phyloP scores from a whole-genome alignment of 2,797 vertebrate species.

The Centropyge bicolor region DNA sequence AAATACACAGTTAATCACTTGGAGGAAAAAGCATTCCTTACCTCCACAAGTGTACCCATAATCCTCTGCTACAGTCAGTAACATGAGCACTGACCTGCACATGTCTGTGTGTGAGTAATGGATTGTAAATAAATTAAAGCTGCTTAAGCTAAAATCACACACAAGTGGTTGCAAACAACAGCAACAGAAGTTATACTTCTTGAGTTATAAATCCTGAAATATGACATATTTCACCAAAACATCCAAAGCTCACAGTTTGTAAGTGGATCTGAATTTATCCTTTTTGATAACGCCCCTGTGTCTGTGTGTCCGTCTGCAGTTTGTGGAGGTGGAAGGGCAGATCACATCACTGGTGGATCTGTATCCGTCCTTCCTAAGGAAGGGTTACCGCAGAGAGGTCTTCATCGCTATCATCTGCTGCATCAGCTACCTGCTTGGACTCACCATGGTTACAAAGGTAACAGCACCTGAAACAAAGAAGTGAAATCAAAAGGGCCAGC shows the following conservation, averaged over 20 bases:
- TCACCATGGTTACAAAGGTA: conserved; percentile 98
- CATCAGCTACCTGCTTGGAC: conserved; percentile 98
- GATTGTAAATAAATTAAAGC: not conserved
- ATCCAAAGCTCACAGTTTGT: not conserved
- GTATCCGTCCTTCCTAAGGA: conserved; percentile 99
- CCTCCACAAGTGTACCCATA: not conserved
- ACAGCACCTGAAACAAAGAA: not conserved
- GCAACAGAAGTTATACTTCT: not conserved
- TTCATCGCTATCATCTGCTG: conserved; percentile 98
- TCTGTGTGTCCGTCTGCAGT: conserved; percentile 80
- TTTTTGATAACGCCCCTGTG: not conserved
- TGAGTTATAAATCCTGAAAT: not conserved
- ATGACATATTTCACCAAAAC: not conserved
- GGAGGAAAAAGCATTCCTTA: not conserved
- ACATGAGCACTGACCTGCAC: not conserved
- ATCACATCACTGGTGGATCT: conserved; percentile 99
- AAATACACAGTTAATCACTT: not conserved
- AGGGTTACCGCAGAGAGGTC: conserved; percentile 99
- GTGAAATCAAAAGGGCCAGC: not conserved
- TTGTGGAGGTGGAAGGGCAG: conserved; percentile 99
- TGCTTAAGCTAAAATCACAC: not conserved
- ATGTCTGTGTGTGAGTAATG: not conserved
- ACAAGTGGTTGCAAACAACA: not conserved
- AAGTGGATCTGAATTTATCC: not conserved
- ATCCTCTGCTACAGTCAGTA: not conserved